Base-by-base conservation (phyloP, 1,140 invertebrate species). In the Mesaphorura yosii region DNA sequence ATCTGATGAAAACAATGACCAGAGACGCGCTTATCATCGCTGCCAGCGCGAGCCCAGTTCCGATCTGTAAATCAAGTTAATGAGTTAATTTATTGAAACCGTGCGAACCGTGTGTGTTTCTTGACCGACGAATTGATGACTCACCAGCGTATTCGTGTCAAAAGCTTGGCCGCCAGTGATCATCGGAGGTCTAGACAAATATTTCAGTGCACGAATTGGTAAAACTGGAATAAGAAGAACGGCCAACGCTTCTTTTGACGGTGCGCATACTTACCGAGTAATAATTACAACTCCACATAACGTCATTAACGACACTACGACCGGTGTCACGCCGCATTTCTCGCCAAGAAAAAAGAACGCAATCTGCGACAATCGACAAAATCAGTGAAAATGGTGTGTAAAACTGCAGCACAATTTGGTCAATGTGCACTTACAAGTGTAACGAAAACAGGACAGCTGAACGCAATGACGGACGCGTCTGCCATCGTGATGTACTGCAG, bases 121-220 rank as follows among this genome's bases (percentile, higher is more conserved):
- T n/a, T n/a, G n/a, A n/a, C n/a, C n/a, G n/a, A n/a, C n/a, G n/a
- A n/a, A n/a, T n/a, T n/a, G 19, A 26, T 14, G 20, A 27, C 27
- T 27, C 6, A 29, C 6, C 10, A 29, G 7, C 14, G 20, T 27
- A 10, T 6, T 41, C 22, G 28, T 4, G n/a, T 40, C 25, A 66
- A n/a, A 57, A 78, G 76, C 64, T 71, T 77, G 42, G 79, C 78
- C 7, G 77, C 78, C 79, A 6, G 68, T 81, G 23, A 79, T 78
- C 14, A 80, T 80, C 63, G 67, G 69, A 14, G 80, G 78, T 68
- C 64, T n/a, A n/a, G n/a, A n/a, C n/a, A n/a, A n/a, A n/a, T n/a
- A n/a, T n/a, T n/a, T n/a, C n/a, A n/a, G n/a, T n/a, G n/a, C n/a
- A n/a, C n/a, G n/a, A n/a, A n/a, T n/a, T n/a, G n/a, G n/a, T n/a